Base-by-base conservation (phyloP, 2,888 invertebrate species). In the Oligia latruncula region DNA sequence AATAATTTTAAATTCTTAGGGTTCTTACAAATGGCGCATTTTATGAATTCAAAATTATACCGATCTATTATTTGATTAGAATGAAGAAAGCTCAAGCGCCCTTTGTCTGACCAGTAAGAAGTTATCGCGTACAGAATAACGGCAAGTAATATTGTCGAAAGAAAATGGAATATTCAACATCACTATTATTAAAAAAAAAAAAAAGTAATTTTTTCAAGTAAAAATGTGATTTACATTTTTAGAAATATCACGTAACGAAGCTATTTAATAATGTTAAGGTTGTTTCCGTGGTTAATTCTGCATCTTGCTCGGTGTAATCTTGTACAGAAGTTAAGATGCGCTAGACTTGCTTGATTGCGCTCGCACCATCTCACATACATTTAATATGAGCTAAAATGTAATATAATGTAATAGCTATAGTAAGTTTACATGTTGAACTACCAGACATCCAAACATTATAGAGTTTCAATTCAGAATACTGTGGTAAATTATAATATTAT, bases 261-360 rank as follows among this genome's bases (percentile, higher is more conserved):
- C 15, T 70, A 55, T 58, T 71, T 76, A 72, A 62, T 66, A 17
- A 68, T 35, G 49, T 72, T 75, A 35, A 46, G 29, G n/a, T 49
- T 35, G 74, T 64, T 72, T 62, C 20, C 71, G 23, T 15, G n/a
- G 52, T 72, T 65, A 73, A 74, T 68, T 83, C 13, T 71, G 71
- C 65, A 80, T 80, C 66, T 84, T 72, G 68, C 74, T 76, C n/a
- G 62, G 66, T 76, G 20, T 80, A 76, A 83, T 83, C 70, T 76
- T 58, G 76, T 70, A 75, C 46, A 17, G 70, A 80, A 76, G 65
- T 71, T 70, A 80, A 83, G 62, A 80, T 75, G 15, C 70, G 40
- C 70, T 75, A 60, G 49, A 77, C 49, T 74, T 85, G 70, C 65
- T 62, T 71, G 75, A 83, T 83, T 80, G 64, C 73, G 40, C 66